Percentiles rank a stretch among this genome's conserved stretches.
Conservation (phyloP, 2,888 invertebrate genomes). For the Leptogaster cylindrica region DNA sequence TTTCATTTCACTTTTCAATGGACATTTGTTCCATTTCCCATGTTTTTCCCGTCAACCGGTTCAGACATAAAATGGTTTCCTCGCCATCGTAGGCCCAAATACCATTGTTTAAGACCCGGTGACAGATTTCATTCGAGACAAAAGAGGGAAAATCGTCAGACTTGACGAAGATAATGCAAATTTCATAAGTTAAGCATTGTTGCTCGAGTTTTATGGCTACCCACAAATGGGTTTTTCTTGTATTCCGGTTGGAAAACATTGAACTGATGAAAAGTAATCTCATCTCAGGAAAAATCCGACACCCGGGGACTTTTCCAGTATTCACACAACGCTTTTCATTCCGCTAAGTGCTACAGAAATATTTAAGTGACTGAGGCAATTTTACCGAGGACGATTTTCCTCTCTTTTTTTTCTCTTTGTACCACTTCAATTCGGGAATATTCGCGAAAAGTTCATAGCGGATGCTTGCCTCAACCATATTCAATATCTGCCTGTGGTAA, state of each 20-base stretch:
- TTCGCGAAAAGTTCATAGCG: too few relatives aligned
- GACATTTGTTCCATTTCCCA: conserved; percentile 6
- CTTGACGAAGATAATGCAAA: conserved; percentile 18
- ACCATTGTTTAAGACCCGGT: neutral
- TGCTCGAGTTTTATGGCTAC: conserved; percentile 18
- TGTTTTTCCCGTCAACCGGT: neutral
- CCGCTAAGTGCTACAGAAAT: conserved; percentile 9
- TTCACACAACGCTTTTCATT: conserved; percentile 5
- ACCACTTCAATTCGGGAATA: too few relatives aligned
- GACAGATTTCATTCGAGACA: neutral
- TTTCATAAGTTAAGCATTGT: conserved; percentile 24
- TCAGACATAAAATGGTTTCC: neutral
- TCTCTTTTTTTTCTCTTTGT: too few relatives aligned
- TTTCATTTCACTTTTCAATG: neutral
- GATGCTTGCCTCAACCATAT: too few relatives aligned
- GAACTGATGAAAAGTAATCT: conserved; percentile 23
- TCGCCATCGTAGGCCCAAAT: neutral
- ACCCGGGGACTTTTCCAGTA: neutral
- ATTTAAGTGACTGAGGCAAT: neutral
- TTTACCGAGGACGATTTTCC: neutral
- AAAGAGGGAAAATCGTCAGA: neutral
- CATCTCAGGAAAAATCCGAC: conserved; percentile 8
- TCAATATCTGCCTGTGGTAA: too few relatives aligned
- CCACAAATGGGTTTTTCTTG: conserved; percentile 22
- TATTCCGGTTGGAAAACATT: conserved; percentile 12